Conservation (phyloP, 2,797 vertebrate genomes). For the Amniataba percoides region DNA sequence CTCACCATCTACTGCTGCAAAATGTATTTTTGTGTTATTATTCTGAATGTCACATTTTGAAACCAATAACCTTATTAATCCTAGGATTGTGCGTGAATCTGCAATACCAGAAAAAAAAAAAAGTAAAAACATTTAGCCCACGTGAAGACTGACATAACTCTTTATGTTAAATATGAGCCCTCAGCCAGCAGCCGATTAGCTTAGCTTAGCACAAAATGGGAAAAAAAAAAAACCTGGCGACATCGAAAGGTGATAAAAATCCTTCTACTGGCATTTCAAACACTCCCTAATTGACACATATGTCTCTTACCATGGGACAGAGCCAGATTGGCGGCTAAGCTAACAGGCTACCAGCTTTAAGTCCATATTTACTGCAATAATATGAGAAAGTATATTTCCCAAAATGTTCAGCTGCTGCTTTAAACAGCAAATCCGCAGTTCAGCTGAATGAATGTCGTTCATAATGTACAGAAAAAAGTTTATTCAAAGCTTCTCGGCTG, state of each 20-base stretch:
- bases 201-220: slow-evolving; percentile 9
- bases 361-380: neutral
- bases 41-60: neutral
- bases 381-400: neutral
- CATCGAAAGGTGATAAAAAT: neutral
- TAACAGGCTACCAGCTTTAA: neutral
- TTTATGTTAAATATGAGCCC: neutral
- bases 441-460: neutral
- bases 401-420: neutral
- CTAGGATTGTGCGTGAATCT: neutral
- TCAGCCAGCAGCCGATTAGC: neutral
- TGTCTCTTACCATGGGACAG: neutral
- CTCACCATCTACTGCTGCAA: neutral
- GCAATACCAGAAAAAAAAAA: neutral
- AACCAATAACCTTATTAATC: neutral
- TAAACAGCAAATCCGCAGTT: neutral
- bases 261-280: neutral
- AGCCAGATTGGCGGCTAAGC: neutral
- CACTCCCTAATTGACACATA: neutral
- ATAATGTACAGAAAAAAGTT: neutral
- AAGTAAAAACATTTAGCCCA: neutral
- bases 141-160: neutral
- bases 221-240: neutral
- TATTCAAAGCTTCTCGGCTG: neutral
- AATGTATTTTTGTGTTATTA: neutral